phyloP scores from a whole-genome alignment of 2,888 invertebrate species.

The Drosophila paranaensis region DNA sequence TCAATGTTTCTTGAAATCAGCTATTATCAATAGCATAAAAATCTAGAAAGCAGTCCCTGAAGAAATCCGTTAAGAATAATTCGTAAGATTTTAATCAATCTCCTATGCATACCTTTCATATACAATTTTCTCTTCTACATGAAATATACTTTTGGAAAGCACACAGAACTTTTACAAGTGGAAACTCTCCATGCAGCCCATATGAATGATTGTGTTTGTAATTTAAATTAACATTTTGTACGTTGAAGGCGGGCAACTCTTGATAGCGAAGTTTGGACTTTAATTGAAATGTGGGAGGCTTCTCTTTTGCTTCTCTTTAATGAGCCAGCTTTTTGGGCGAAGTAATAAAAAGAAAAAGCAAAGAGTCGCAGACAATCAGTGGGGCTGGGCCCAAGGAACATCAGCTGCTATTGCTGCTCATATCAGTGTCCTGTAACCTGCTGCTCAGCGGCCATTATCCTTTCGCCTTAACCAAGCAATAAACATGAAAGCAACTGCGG shows the following conservation, averaged over 20 bases:
- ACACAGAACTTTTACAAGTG: too few species aligned
- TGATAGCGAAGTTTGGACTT: slow-evolving; percentile 49
- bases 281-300: slow-evolving; percentile 50
- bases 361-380: slow-evolving; percentile 23
- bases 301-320: slow-evolving; percentile 41
- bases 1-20: too few species aligned
- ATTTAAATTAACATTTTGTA: slow-evolving; percentile 51
- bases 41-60: too few species aligned
- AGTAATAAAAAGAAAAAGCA: slow-evolving; percentile 38
- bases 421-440: slow-evolving; percentile 45
- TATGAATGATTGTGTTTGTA: slow-evolving; percentile 6
- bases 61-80: too few species aligned
- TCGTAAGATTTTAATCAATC: too few species aligned
- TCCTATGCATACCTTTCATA: too few species aligned
- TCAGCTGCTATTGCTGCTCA: slow-evolving; percentile 21
- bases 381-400: slow-evolving; percentile 37
- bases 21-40: too few species aligned
- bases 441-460: slow-evolving; percentile 62
- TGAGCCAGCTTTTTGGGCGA: slow-evolving; percentile 47
- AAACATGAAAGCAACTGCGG: slow-evolving; percentile 81
- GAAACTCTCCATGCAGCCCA: too few species aligned
- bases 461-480: slow-evolving; percentile 78
- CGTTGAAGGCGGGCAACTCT: slow-evolving; percentile 13
- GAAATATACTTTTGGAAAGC: too few species aligned
- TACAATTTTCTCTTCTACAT: too few species aligned